These are phyloP conservation scores for Paralichthys olivaceus DNA, from an alignment of 2,113 vertebrate species.

Conservation along the genomic window DNA sequence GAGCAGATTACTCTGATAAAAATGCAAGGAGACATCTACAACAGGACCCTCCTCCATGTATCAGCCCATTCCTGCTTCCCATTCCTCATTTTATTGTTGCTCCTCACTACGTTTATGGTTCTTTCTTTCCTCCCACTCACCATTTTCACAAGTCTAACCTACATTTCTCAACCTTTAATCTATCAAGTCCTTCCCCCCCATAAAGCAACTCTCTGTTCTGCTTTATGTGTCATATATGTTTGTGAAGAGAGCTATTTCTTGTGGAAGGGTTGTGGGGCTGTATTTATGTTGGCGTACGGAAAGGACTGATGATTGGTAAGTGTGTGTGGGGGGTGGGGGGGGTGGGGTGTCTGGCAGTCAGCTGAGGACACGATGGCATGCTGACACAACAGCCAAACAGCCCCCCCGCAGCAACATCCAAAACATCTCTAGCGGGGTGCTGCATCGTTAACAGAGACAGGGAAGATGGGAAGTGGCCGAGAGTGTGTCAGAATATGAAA, in stretches of 20 bases:
- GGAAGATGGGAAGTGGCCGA: background rate
- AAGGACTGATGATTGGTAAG: background rate
- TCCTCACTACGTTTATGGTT: background rate
- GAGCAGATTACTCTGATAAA: slow-evolving; percentile 24
- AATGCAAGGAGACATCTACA: slow-evolving; percentile 31
- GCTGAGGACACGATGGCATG: slow-evolving; percentile 34
- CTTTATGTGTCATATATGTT: background rate
- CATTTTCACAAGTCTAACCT: background rate
- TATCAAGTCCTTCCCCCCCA: background rate
- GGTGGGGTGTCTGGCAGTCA: slow-evolving; percentile 36
- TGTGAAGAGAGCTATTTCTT: background rate
- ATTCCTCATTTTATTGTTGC: background rate
- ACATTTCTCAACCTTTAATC: background rate
- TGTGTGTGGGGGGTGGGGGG: too few species aligned
- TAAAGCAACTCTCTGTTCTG: background rate
- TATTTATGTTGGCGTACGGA: background rate
- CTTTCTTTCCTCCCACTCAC: background rate
- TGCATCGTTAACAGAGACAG: slow-evolving; percentile 20
- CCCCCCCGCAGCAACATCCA: slow-evolving; percentile 19
- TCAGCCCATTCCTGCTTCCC: background rate
- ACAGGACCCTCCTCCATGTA: background rate
- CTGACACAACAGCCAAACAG: slow-evolving; percentile 45
- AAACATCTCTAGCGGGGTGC: slow-evolving; percentile 31
- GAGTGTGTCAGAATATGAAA: background rate
- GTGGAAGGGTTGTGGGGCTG: background rate